A percentile compares a stretch with the other conserved stretches of the same genome.
phyloP scores from a whole-genome alignment of 2,797 vertebrate species.

The Pyrocephalus nanus region DNA sequence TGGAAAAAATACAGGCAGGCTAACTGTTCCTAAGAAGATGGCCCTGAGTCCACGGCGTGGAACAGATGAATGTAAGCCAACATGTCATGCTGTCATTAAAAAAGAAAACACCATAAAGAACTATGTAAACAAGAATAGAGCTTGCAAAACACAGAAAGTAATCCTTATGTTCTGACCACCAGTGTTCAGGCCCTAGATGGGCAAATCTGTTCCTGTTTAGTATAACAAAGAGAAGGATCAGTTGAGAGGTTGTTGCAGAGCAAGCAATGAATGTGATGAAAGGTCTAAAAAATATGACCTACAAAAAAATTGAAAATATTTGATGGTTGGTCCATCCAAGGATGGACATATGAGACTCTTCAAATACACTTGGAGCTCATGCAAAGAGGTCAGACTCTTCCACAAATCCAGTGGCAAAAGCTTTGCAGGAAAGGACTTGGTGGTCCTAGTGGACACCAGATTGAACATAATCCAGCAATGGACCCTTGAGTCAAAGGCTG shows the following conservation, averaged over 20 bases:
- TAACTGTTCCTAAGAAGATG: background rate
- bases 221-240: background rate
- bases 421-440: background rate
- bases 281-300: background rate
- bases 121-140: background rate
- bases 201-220: background rate
- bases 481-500: accelerated
- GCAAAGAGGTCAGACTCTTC: background rate
- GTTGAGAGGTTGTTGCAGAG: background rate
- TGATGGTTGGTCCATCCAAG: background rate
- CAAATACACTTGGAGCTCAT: background rate
- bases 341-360: background rate
- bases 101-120: background rate
- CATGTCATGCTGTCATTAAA: background rate
- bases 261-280: background rate
- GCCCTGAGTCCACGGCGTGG: background rate
- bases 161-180: background rate
- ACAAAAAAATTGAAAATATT: background rate
- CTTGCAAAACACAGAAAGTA: background rate
- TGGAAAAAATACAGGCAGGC: background rate
- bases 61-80: background rate
- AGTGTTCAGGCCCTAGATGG: background rate
- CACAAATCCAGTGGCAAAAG: background rate
- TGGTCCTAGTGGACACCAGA: background rate
- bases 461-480: background rate